These are phyloP conservation scores for Protobothrops flavoviridis DNA, from an alignment of 2,113 vertebrate genomes.

Conservation along the genomic window DNA sequence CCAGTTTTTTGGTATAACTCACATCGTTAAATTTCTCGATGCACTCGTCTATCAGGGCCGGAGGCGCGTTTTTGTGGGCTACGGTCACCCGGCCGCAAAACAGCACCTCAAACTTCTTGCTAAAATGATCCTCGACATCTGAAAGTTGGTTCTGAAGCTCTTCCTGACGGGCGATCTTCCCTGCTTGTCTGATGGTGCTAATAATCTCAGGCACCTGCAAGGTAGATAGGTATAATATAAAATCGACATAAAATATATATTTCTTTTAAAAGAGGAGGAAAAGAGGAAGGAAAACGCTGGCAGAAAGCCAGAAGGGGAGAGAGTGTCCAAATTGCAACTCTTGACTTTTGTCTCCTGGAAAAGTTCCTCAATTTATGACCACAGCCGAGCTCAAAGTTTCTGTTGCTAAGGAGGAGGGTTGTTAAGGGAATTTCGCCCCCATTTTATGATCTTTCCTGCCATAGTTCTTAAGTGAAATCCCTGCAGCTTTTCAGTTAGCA, in stretches of 20 bases:
- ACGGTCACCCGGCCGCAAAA: conserved; percentile 93
- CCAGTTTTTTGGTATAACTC: conserved; percentile 56
- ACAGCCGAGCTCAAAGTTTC: too few relatives aligned
- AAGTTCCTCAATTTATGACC: too few relatives aligned
- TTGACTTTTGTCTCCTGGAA: too few relatives aligned
- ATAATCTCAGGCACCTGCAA: conserved; percentile 94
- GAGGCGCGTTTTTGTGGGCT: conserved; percentile 92
- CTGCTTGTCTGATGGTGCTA: conserved; percentile 89
- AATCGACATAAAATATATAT: not conserved
- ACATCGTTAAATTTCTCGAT: conserved; percentile 90
- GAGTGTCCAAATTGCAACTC: not conserved
- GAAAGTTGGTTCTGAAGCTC: conserved; percentile 74
- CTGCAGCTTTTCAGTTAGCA: too few relatives aligned
- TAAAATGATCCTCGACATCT: conserved; percentile 76
- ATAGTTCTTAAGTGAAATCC: too few relatives aligned
- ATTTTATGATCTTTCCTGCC: too few relatives aligned
- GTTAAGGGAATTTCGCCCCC: too few relatives aligned
- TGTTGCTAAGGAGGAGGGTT: too few relatives aligned
- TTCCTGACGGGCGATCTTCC: conserved; percentile 89
- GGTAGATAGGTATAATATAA: not conserved
- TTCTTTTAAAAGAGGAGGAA: not conserved
- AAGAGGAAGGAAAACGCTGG: not conserved
- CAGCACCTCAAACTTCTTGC: conserved; percentile 96
- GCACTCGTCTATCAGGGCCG: conserved; percentile 94
- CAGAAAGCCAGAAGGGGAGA: not conserved